Conservation (phyloP, 1,140 invertebrate genomes). For the Xylocopa sonorina region DNA sequence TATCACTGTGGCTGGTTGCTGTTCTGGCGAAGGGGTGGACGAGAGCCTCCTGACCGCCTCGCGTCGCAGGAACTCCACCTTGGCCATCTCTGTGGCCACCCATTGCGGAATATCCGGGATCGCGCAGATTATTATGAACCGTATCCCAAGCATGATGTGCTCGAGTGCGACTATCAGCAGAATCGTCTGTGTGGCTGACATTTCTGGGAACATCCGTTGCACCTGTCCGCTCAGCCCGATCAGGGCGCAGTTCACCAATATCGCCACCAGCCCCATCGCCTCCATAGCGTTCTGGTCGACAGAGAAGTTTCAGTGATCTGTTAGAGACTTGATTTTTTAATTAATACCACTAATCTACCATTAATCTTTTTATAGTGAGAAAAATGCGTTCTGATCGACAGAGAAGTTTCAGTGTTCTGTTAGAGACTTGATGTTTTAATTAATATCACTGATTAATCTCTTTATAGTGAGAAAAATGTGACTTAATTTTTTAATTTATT, state of each 20-base stretch:
- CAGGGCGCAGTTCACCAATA: conserved; percentile 96
- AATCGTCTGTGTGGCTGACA: conserved; percentile 93
- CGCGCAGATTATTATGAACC: conserved; percentile 91
- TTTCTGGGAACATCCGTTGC: conserved; percentile 92
- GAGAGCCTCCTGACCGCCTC: conserved; percentile 85
- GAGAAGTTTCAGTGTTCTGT: too few relatives aligned
- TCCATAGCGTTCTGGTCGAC: conserved; percentile 92
- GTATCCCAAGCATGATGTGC: conserved; percentile 93
- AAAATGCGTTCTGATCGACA: too few relatives aligned
- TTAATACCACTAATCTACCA: too few relatives aligned
- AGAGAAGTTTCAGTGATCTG: background rate
- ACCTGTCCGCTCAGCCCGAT: conserved; percentile 96
- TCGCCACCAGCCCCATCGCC: conserved; percentile 95
- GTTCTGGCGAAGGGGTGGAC: conserved; percentile 80
- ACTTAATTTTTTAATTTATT: too few relatives aligned
- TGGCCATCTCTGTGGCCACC: conserved; percentile 94
- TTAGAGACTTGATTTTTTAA: too few relatives aligned
- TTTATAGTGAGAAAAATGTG: too few relatives aligned
- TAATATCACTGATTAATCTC: too few relatives aligned
- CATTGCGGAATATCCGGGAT: conserved; percentile 96
- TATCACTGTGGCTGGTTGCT: conserved; percentile 78
- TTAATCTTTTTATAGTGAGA: too few relatives aligned
- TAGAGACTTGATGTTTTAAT: too few relatives aligned
- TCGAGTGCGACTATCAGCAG: conserved; percentile 93
- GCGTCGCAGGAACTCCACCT: conserved; percentile 90